phyloP scores from a whole-genome alignment of 2,113 vertebrate genomes.

The Corythaixoides concolor region DNA sequence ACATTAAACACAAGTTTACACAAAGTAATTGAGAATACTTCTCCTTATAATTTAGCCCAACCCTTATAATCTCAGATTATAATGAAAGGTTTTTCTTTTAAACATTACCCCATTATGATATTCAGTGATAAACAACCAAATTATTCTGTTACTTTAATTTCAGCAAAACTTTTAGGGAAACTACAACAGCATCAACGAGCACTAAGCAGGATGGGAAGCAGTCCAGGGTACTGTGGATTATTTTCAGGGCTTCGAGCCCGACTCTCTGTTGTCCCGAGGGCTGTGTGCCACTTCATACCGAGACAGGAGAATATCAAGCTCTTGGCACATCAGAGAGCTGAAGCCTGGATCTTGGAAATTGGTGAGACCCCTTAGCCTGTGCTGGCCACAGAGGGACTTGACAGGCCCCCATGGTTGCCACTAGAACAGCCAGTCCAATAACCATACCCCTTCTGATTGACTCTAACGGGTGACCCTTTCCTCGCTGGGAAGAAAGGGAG shows the following conservation, averaged over 20 bases:
- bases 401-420: background rate
- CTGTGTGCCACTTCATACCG: background rate
- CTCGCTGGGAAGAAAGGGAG: background rate
- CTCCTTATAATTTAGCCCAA: conserved; percentile 12
- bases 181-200: background rate
- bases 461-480: background rate
- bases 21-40: background rate
- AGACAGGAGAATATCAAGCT: background rate
- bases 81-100: background rate
- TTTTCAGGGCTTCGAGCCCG: background rate
- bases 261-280: background rate
- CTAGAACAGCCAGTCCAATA: background rate
- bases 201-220: background rate
- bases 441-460: background rate
- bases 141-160: background rate
- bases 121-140: background rate
- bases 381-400: background rate
- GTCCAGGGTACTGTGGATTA: background rate
- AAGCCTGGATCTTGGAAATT: background rate
- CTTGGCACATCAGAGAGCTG: background rate
- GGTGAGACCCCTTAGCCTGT: background rate
- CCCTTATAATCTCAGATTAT: background rate
- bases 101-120: background rate
- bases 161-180: background rate
- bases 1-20: conserved; percentile 14